Conservation (phyloP, 2,113 vertebrate species). For the Burhinus oedicnemus region DNA sequence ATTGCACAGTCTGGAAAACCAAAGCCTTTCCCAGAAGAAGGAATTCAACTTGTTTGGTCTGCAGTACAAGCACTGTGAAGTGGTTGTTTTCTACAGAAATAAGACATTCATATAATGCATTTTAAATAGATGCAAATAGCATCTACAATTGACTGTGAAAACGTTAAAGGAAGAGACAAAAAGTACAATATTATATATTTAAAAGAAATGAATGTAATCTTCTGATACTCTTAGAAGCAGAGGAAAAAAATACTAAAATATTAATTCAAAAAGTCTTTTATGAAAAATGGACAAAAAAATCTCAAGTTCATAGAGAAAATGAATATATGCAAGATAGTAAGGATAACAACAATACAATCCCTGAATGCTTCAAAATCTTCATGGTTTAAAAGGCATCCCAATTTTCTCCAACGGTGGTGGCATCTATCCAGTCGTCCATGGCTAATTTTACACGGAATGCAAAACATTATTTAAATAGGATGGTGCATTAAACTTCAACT, state of each 20-base stretch:
- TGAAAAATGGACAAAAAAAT: constrained; percentile 13
- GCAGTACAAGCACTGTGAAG: not conserved
- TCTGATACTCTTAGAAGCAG: not conserved
- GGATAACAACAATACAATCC: constrained; percentile 72
- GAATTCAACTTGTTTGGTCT: not conserved
- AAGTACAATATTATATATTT: not conserved
- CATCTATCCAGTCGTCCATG: constrained; percentile 76
- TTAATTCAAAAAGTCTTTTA: constrained; percentile 25
- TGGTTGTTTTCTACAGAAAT: constrained; percentile 9
- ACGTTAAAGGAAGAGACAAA: constrained; percentile 16
- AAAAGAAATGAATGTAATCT: constrained; percentile 52
- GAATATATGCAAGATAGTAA: constrained; percentile 69
- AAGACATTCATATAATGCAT: constrained; percentile 52
- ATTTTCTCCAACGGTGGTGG: constrained; percentile 79
- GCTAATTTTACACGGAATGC: constrained; percentile 81
- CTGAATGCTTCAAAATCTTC: constrained; percentile 75
- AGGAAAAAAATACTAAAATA: constrained; percentile 20
- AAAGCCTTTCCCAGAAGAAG: not conserved
- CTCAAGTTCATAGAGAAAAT: constrained; percentile 65
- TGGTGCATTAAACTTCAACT: constrained; percentile 57
- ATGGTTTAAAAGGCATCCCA: constrained; percentile 79
- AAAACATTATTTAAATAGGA: constrained; percentile 78
- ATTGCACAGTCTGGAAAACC: not conserved
- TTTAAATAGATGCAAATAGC: constrained; percentile 59
- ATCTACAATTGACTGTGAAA: constrained; percentile 16